Base-by-base conservation (phyloP, 2,888 invertebrate genomes). In the Stenodera caucasica region DNA sequence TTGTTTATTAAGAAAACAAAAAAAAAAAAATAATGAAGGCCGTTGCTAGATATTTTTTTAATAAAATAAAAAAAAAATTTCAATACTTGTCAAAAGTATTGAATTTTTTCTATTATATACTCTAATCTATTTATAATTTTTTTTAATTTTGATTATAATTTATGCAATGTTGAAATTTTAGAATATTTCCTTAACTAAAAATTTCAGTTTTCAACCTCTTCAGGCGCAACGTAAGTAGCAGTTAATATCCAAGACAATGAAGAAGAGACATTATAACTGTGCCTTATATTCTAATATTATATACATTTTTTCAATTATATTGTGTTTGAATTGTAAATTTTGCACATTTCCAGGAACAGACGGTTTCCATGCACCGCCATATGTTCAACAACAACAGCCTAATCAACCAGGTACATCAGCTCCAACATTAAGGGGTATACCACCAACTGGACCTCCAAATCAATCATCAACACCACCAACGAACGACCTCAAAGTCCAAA, bases 381-480 rank as follows among this genome's bases (percentile, higher is more conserved):
- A 75, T 72, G 79, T 75, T 52, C 73, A 67, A 57, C 77, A 74
- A 67, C 76, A 74, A 65, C 73, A 70, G 57, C 75, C 75, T 18
- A 76, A 75, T 63, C 80, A 80, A 70, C 76, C 73, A 58, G 77
- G 76, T 60, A 78, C 76, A 64, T 79, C 79, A 72, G 79, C 76
- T 61, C 76, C 74, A 64, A 72, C 69, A 59, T 71, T 80, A 71
- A 77, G 81, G 70, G 74, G 73, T 53, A 77, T 80, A 69, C 72
- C 77, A 63, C 74, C 77, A 55, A 72, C 78, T 49, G 80, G 76
- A 59, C 80, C 81, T 54, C 80, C 80, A 23, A 81, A 77, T 66
- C 81, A 80, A 68, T 70, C 81, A 37, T 79, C 81, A n/a, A 80
- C 81, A 32, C 81, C 81, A 52, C 80, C 81, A 40, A 81, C 80